A percentile compares a stretch with the other conserved stretches of the same genome.
phyloP scores from a whole-genome alignment of 2,113 vertebrate genomes.

The Oncorhynchus kisutch region DNA sequence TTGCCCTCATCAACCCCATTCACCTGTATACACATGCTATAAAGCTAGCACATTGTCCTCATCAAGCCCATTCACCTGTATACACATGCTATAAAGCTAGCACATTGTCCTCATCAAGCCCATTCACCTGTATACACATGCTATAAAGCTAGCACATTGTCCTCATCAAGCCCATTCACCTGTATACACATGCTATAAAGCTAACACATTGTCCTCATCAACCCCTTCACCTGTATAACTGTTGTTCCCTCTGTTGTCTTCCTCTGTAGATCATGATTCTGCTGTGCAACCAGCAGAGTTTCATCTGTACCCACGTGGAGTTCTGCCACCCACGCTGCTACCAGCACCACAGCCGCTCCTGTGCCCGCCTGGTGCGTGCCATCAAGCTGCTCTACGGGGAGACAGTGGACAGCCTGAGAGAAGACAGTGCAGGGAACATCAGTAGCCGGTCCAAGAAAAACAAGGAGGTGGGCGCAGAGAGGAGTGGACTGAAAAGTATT shows the following conservation, averaged over 20 bases:
- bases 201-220: not conserved
- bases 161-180: not conserved
- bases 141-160: too few species aligned
- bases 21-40: not conserved
- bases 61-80: not conserved
- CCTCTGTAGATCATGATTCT: conserved; percentile 92
- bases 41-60: not conserved
- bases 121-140: too few species aligned
- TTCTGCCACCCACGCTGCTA: conserved; percentile 98
- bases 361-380: conserved; percentile 91
- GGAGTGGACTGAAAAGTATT: too few species aligned
- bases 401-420: conserved; percentile 86
- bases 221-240: not conserved
- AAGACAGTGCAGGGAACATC: conserved; percentile 72
- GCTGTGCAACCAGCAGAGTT: conserved; percentile 97
- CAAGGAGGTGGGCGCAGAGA: conserved; percentile 81
- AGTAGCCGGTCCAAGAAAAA: conserved; percentile 85
- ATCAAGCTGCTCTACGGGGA: conserved; percentile 96
- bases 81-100: too few species aligned
- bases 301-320: conserved; percentile 95
- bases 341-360: conserved; percentile 95
- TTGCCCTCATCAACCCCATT: not conserved
- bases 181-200: too few species aligned
- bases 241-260: not conserved
- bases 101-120: too few species aligned